phyloP scores from a whole-genome alignment of 2,113 vertebrate species.

The Boleophthalmus pectinirostris region DNA sequence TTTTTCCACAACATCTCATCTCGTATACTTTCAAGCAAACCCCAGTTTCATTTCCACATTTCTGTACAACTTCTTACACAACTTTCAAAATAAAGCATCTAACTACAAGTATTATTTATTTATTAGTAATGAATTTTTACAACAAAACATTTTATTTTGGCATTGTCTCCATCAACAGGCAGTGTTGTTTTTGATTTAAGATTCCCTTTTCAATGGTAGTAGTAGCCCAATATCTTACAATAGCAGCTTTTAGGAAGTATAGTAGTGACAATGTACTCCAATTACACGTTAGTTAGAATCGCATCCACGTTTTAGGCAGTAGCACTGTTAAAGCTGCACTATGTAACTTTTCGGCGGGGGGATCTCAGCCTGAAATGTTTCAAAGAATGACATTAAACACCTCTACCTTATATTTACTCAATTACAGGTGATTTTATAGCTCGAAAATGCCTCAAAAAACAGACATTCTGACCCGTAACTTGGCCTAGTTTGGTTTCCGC shows the following conservation, averaged over 20 bases:
- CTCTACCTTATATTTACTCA: no score
- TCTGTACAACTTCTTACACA: slow-evolving; percentile 63
- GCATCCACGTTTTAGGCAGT: background rate
- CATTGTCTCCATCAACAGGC: slow-evolving; percentile 65
- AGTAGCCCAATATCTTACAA: slow-evolving; percentile 59
- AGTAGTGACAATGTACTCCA: slow-evolving; percentile 48
- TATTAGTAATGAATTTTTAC: slow-evolving; percentile 66
- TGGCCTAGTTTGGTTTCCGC: no score
- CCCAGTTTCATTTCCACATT: slow-evolving; percentile 10
- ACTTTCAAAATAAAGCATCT: slow-evolving; percentile 69
- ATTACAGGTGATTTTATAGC: no score
- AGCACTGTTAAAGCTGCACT: background rate
- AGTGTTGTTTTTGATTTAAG: slow-evolving; percentile 47
- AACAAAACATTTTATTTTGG: slow-evolving; percentile 73
- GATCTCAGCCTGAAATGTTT: no score
- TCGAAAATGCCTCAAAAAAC: no score
- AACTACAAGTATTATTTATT: slow-evolving; percentile 43
- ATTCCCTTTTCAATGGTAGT: slow-evolving; percentile 73
- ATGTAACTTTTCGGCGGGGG: no score
- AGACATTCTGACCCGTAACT: no score
- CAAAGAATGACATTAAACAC: no score
- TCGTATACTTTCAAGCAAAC: slow-evolving; percentile 49
- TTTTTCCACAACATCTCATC: background rate
- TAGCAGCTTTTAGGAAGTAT: slow-evolving; percentile 66
- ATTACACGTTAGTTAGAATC: background rate